Percentiles rank a stretch among this genome's conserved stretches.
Evolutionary conservation across 2,888 invertebrate species (phyloP).

Genomic region (Agriopis leucophaearia): DNA sequence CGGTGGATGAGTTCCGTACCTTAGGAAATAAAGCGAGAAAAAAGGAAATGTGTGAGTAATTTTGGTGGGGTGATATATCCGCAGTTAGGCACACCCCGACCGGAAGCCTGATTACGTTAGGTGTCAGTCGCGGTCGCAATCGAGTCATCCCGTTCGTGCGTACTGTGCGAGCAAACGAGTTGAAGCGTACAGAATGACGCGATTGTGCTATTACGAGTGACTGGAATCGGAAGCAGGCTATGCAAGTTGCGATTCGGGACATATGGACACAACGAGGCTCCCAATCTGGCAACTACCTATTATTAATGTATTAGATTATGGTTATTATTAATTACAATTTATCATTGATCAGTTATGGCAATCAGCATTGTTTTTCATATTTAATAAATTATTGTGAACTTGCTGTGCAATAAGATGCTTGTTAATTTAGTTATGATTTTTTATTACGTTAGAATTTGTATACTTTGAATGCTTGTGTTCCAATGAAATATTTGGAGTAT

Average conservation of each 20-base stretch:
- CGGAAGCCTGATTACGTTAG: not conserved
- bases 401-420: constrained; percentile 84
- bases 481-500: constrained; percentile 49
- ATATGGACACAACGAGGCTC: constrained; percentile 37
- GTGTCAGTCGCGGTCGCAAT: too few relatives aligned
- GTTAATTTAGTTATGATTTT: constrained; percentile 80
- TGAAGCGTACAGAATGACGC: too few relatives aligned
- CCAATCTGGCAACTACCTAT: constrained; percentile 39
- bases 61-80: constrained; percentile 25
- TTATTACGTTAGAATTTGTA: constrained; percentile 56
- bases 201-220: too few relatives aligned
- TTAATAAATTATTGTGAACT: constrained; percentile 80
- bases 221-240: too few relatives aligned
- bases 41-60: constrained; percentile 32
- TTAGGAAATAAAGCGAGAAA: constrained; percentile 13
- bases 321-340: constrained; percentile 43
- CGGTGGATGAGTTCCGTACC: constrained; percentile 25
- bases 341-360: constrained; percentile 42
- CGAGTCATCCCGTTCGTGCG: too few relatives aligned
- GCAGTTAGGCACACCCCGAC: constrained; percentile 23
- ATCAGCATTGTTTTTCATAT: constrained; percentile 72
- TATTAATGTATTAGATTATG: constrained; percentile 38
- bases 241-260: constrained; percentile 26
- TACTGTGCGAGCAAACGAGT: too few relatives aligned
- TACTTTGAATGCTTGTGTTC: constrained; percentile 65